A percentile compares a stretch with the other conserved stretches of the same genome.
These are phyloP conservation scores for Stenopsyche tienmushanensis DNA, from an alignment of 1,140 invertebrate species.

Conservation along the genomic window DNA sequence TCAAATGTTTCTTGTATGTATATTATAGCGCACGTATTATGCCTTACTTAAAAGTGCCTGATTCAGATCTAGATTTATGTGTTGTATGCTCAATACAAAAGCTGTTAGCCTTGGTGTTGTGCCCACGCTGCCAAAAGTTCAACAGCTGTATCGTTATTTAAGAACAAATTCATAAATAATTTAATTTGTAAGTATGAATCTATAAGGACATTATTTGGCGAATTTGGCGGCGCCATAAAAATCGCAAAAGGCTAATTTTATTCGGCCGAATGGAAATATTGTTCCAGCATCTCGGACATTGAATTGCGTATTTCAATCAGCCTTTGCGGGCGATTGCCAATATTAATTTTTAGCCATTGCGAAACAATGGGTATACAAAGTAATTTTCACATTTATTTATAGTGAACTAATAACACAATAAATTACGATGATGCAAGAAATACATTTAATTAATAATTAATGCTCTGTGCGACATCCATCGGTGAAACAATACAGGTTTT, in stretches of 20 bases:
- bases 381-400: background rate
- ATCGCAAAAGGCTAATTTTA: no score
- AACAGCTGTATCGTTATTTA: slow-evolving; percentile 25
- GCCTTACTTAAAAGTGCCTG: no score
- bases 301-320: no score
- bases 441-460: slow-evolving; percentile 1
- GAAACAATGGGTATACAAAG: background rate
- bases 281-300: no score
- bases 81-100: slow-evolving; percentile 24
- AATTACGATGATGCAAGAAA: background rate
- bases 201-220: no score
- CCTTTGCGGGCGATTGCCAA: no score
- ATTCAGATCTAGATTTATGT: slow-evolving; percentile 25
- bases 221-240: no score
- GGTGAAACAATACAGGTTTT: slow-evolving; percentile 2
- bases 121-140: slow-evolving; percentile 33
- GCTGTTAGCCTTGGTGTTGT: slow-evolving; percentile 12
- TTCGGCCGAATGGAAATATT: no score
- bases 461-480: background rate
- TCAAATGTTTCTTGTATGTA: no score
- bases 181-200: no score
- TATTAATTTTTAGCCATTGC: no score
- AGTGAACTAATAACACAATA: background rate
- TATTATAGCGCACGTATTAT: no score
- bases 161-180: background rate